Evolutionary conservation across 2,888 invertebrate species (phyloP), one percentile per base, ranked within the genome.

Genomic region (Seira musarum): DNA sequence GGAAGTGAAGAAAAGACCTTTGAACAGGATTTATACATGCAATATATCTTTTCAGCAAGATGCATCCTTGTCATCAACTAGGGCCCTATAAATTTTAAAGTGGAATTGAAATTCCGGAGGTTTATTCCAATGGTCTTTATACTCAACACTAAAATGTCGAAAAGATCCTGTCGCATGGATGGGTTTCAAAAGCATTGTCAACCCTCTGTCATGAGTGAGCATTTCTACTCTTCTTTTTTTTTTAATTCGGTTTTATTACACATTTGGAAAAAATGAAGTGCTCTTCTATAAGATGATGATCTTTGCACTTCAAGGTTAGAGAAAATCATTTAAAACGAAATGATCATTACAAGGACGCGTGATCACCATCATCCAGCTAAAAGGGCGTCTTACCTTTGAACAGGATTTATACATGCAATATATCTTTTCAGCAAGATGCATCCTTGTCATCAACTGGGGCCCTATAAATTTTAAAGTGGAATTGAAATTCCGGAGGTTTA

Each of bases 401-500:
- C 66, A 70, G 75, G 75, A 75, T 80, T 80, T 80, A 80, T 80
- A n/a, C n/a, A 74, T 75, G 74, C 80, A 80, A 80, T 80, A 80
- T 80, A 80, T 80, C 80, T 80, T 70, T 67, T 80, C 71, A 63
- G 70, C 63, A 70, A 65, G 80, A 66, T 80, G 75, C 81, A 77
- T 81, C 70, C 77, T 75, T 83, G 83, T 81, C 83, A 81, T 78
- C 81, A 83, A 60, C 82, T 71, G 64, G 65, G 83, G 83, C 79
- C 78, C 83, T 81, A 83, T 83, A 83, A 83, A 83, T 83, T 83
- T 81, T 69, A n/a, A 24, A 53, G 61, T 70, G 66, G 81, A 83
- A 83, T 83, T 83, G 83, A 83, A 83, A 83, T 83, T 81, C 83
- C 81, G 81, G 78, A 79, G 60, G 83, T 78, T 81, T 83, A 69